phyloP scores from a whole-genome alignment of 2,113 vertebrate genomes.

The Theristicus caerulescens region DNA sequence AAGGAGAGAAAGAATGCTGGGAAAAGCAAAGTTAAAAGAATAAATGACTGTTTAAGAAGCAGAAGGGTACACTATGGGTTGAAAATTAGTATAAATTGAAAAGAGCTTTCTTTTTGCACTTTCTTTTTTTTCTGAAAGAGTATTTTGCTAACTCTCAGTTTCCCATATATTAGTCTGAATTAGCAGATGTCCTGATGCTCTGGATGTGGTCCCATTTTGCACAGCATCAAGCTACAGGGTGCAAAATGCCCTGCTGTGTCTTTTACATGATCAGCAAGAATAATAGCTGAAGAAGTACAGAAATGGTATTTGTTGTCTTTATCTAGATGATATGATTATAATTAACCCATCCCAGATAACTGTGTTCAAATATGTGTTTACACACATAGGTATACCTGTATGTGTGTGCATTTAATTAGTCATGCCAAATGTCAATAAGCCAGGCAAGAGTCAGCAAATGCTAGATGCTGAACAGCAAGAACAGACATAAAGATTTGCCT shows the following conservation, averaged over 20 bases:
- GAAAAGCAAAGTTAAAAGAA: background rate
- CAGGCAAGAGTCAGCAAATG: background rate
- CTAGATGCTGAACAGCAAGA: background rate
- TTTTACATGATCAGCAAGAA: constrained; percentile 17
- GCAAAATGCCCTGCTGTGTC: constrained; percentile 18
- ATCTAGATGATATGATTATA: background rate
- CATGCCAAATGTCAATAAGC: background rate
- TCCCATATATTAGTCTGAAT: constrained; percentile 44
- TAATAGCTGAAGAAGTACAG: background rate
- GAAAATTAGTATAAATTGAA: constrained; percentile 24
- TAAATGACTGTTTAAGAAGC: background rate
- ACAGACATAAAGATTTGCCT: background rate
- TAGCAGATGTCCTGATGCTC: constrained; percentile 55
- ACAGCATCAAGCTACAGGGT: constrained; percentile 6
- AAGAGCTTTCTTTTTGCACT: background rate
- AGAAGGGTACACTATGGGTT: background rate
- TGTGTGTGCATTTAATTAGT: background rate
- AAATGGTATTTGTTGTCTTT: background rate
- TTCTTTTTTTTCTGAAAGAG: background rate
- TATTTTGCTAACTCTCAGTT: constrained; percentile 9
- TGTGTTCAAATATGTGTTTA: background rate
- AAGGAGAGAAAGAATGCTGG: background rate
- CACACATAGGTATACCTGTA: background rate
- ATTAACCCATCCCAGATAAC: background rate
- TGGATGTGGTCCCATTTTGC: constrained; percentile 41